Base-by-base conservation (phyloP, 2,797 vertebrate species). In the Ctenosaura bakeri region DNA sequence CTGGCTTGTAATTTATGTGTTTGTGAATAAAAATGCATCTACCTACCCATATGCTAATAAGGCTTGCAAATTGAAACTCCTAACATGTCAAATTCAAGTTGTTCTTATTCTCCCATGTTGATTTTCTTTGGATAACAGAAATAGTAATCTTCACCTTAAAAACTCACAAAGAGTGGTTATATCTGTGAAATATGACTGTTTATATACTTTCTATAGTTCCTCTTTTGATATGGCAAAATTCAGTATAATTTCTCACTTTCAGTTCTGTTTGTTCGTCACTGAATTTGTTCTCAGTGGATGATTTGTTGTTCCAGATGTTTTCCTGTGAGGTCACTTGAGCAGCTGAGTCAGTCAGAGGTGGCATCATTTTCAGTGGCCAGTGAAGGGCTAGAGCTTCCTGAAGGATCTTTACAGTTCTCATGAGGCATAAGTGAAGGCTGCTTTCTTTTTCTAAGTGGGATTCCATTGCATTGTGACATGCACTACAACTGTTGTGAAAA, bases 11-110 rank as follows among this genome's bases (percentile, higher is more conserved):
- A 88, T 1, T 1, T 86, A 88, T 6, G 18, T 84, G 29, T 88
- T 84, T 74, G 88, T 91, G 62, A 46, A 16, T 86, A n/a, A 35
- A 73, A n/a, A n/a, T 91, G 42, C 32, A 32, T 90, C 77, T 13
- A 81, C 84, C 50, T 35, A 71, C 32, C 32, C 20, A 50, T 42
- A 77, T 87, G 12, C 14, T 66, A 4, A 78, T 90, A 66, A 6
- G 66, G 52, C 88, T n/a, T 93, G 88, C 56, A 32, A 62, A n/a
- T 29, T 0, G 78, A 74, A 90, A 76, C 6, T 78, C 4, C 24
- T 56, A 16, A 16, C 62, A 3, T 81, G 69, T 69, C 50, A 69
- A n/a, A 4, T n/a, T 81, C 14, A 16, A 56, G 52, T 32, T 56
- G 16, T 81, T 46, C 16, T 78, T 78, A 87, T 50, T 32, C 26